These are phyloP conservation scores for Gortyna flavago DNA, from an alignment of 2,888 invertebrate species.

Conservation along the genomic window DNA sequence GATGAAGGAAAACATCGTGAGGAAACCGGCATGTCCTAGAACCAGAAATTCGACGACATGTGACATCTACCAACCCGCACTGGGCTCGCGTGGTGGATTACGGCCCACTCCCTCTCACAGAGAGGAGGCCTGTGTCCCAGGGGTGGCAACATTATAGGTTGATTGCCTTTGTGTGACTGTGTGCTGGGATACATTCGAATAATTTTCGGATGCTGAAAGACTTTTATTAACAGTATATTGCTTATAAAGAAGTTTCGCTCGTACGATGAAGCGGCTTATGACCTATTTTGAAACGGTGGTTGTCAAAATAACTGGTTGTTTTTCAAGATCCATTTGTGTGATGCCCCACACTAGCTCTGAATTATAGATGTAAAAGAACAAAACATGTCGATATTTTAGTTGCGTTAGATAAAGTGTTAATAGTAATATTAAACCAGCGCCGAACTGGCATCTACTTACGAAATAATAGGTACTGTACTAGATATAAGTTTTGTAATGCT, in stretches of 20 bases:
- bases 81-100: too few relatives aligned
- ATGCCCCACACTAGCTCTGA: conserved; percentile 81
- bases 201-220: too few relatives aligned
- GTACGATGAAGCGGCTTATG: conserved; percentile 73
- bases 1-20: too few relatives aligned
- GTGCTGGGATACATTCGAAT: too few relatives aligned
- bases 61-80: too few relatives aligned
- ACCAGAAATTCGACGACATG: too few relatives aligned
- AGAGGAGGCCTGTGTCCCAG: too few relatives aligned
- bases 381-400: conserved; percentile 85
- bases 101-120: too few relatives aligned
- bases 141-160: too few relatives aligned
- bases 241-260: conserved; percentile 69
- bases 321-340: conserved; percentile 88
- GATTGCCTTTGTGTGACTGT: too few relatives aligned
- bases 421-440: conserved; percentile 72
- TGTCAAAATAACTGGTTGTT: conserved; percentile 89
- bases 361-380: conserved; percentile 86
- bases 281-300: conserved; percentile 73
- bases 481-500: neutral
- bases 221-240: too few relatives aligned
- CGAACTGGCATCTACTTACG: conserved; percentile 59
- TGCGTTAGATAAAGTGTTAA: conserved; percentile 82
- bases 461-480: conserved; percentile 8
- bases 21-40: too few relatives aligned